Base-by-base conservation (phyloP, 2,888 invertebrate genomes). In the Drosophila rellima region DNA sequence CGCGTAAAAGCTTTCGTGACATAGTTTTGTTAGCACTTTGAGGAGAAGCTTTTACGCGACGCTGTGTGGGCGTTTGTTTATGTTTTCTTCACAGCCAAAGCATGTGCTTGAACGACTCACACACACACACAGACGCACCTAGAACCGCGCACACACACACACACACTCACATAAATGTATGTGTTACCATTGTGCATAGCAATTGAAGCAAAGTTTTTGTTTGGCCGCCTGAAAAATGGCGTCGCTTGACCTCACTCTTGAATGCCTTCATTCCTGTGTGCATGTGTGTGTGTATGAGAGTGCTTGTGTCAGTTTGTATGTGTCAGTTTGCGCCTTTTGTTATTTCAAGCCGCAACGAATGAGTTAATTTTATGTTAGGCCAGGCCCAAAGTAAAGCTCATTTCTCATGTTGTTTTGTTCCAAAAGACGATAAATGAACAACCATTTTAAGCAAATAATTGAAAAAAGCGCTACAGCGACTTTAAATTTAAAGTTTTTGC, bases 61-160 rank as follows among this genome's bases (percentile, higher is more conserved):
- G 67, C 55, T 74, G 54, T 69, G 84, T 82, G 77, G 81, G 82
- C 71, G 88, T 88, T 85, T 85, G 84, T 88, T 85, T 85, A 88
- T 88, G 78, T 85, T 85, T 82, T 85, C 77, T 63, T 82, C 33
- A 23, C 54, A 70, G 59, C 20, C 51, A 60, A 37, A 83, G 82
- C 83, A 83, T 87, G 82, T 83, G 87, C 82, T 81, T 55, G 63
- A 72, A 63, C 64, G 26, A 40, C 20, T 33, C 47, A 55, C 44
- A 44, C 40, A 50, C 51, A 47, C 52, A 40, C 20, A 40, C 8
- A 66, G 33, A 35, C 33, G 61, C 31, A 35, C 48, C 26, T 26
- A 26, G 26, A 26, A 23, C 23, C 23, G 39, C 47, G 52, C 48
- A 44, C 40, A 50, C 51, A 47, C 52, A 37, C 23, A 40, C 6